These are phyloP conservation scores for Orius laevigatus DNA, from an alignment of 1,140 invertebrate genomes.

Conservation along the genomic window DNA sequence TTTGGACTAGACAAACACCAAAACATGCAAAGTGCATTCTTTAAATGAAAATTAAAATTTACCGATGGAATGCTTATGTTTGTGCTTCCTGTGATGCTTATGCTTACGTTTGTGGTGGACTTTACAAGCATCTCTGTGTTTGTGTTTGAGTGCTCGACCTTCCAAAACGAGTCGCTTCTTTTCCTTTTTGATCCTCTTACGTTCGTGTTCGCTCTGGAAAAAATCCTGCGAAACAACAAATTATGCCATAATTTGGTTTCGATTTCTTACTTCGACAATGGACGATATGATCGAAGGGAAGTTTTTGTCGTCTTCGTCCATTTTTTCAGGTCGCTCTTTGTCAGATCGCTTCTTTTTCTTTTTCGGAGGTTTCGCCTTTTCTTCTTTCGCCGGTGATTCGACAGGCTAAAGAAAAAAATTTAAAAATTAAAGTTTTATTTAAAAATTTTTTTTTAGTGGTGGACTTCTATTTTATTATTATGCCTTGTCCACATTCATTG, in stretches of 20 bases:
- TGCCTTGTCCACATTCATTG: neutral
- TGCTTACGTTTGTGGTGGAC: slow-evolving; percentile 58
- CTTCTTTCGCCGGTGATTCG: slow-evolving; percentile 30
- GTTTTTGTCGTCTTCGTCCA: slow-evolving; percentile 37
- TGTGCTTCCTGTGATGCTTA: slow-evolving; percentile 50
- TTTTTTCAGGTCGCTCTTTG: slow-evolving; percentile 30
- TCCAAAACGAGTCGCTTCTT: slow-evolving; percentile 37
- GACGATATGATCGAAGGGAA: neutral
- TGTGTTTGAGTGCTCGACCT: slow-evolving; percentile 32
- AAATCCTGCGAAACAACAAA: slow-evolving; percentile 9
- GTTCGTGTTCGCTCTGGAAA: slow-evolving; percentile 12
- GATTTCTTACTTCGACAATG: neutral
- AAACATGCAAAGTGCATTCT: neutral
- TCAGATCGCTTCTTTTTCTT: slow-evolving; percentile 24
- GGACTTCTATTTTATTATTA: neutral
- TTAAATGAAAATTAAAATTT: slow-evolving; percentile 3
- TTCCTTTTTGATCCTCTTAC: slow-evolving; percentile 25
- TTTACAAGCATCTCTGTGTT: slow-evolving; percentile 34
- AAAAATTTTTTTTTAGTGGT: neutral
- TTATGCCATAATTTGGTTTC: neutral
- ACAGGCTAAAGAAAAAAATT: no score
- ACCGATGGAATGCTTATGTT: slow-evolving; percentile 28
- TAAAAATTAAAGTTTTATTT: no score
- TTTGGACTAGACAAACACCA: no score
- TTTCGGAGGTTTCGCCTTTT: slow-evolving; percentile 45